Base-by-base conservation (phyloP, 1,140 invertebrate genomes). In the Panagrolaimus sp. region DNA sequence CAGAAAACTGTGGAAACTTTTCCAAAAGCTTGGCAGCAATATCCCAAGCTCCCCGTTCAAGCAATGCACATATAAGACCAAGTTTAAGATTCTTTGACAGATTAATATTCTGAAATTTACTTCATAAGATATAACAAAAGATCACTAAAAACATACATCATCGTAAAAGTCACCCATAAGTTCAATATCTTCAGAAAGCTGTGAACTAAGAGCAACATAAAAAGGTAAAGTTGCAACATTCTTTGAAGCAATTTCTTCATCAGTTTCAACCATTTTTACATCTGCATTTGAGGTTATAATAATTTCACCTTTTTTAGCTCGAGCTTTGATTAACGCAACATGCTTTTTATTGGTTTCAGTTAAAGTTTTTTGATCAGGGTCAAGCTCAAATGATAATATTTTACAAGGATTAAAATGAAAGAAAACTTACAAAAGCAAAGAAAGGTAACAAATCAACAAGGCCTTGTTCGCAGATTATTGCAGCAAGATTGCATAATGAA, bases 391-490 rank as follows among this genome's bases (percentile, higher is more conserved):
- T 45, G 2, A 38, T 14, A 26, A n/a, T 0, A 21, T 21, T 9
- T 73, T 21, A 52, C 43, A 73, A 68, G 26, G 12, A 73, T 69
- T 17, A 64, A 65, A 17, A 52, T 72, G 24, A 32, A 52, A 24
- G 64, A 32, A 44, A 64, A 87, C 88, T 87, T 87, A 92, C 90
- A 91, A 94, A 95, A 63, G 89, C 88, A 85, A 96, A 94, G 73
- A 98, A 90, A 83, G 92, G 89, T 78, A 93, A 89, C 32, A 98
- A 83, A 47, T 88, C 85, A 71, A 98, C 90, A 9, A 98, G 88
- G 64, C 88, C 86, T 84, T 96, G 88, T 83, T 94, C 91, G 12
- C 98, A 83, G 75, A 98, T 88, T 62, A 95, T 84, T 38, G 94
- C 94, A 71, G 92, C 90, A 1, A 97, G 87, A 81, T 89, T 89